Conservation (phyloP, 2,888 invertebrate genomes). For the Phymatocera aterrima region DNA sequence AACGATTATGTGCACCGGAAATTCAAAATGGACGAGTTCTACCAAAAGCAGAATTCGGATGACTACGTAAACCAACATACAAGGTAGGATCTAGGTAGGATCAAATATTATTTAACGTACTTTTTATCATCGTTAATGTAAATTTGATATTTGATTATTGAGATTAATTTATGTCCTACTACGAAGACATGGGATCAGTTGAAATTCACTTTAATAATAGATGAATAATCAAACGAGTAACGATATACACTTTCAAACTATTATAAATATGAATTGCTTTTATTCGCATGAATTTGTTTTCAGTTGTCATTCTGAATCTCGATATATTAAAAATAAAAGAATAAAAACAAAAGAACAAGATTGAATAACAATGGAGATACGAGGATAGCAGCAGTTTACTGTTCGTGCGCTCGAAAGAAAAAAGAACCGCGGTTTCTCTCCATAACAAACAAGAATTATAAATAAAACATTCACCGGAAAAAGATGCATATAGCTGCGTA, state of each 20-base stretch:
- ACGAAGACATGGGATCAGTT: not conserved
- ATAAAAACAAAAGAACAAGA: slow-evolving; percentile 14
- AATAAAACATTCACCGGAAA: not conserved
- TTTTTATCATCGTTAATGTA: not conserved
- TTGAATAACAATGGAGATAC: not conserved
- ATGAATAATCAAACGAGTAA: too few relatives aligned
- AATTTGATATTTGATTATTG: slow-evolving; percentile 10
- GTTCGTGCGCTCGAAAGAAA: too few relatives aligned
- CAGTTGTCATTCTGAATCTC: not conserved
- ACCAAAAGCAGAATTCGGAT: slow-evolving; percentile 34
- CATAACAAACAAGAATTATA: slow-evolving; percentile 13
- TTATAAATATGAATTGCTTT: too few relatives aligned
- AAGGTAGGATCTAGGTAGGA: slow-evolving; percentile 44
- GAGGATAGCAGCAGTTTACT: slow-evolving; percentile 1
- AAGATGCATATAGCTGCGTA: slow-evolving; percentile 44
- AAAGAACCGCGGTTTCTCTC: not conserved
- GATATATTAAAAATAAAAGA: not conserved
- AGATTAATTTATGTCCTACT: not conserved
- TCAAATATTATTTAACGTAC: not conserved
- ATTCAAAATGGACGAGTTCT: slow-evolving; percentile 45
- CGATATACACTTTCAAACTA: too few relatives aligned
- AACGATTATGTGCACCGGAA: slow-evolving; percentile 46
- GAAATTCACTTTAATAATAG: too few relatives aligned
- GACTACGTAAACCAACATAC: slow-evolving; percentile 46
- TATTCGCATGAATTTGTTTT: slow-evolving; percentile 2